Percentiles rank a stretch among this genome's conserved stretches.
These are phyloP conservation scores for Boulengeromyrus knoepffleri DNA, from an alignment of 2,113 vertebrate genomes.

Conservation along the genomic window DNA sequence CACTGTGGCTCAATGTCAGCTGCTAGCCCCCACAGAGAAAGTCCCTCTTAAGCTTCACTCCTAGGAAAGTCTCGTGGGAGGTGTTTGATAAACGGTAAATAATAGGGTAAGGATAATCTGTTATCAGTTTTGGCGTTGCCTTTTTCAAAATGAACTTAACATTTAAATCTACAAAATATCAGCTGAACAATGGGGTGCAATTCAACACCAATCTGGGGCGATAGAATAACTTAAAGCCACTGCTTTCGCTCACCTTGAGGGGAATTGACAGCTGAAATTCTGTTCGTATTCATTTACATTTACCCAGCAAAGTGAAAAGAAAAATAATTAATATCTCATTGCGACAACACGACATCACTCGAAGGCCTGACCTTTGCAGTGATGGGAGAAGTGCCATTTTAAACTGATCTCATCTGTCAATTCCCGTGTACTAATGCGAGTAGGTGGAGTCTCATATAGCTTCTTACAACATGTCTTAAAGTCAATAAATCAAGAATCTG, in stretches of 20 bases:
- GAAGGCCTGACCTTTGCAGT: slow-evolving; percentile 8
- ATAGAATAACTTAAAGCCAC: not conserved
- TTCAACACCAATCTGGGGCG: not conserved
- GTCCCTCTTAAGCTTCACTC: slow-evolving; percentile 9
- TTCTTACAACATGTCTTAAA: not conserved
- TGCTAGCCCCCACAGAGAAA: slow-evolving; percentile 4
- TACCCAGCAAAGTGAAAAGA: not conserved
- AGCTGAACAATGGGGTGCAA: not conserved
- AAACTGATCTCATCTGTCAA: slow-evolving; percentile 6
- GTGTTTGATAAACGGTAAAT: slow-evolving; percentile 11
- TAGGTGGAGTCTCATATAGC: not conserved
- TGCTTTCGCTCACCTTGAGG: not conserved
- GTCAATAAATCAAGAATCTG: not conserved
- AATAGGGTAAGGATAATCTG: not conserved
- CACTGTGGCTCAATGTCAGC: not conserved
- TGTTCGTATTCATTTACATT: not conserved
- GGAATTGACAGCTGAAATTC: not conserved
- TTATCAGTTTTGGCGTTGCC: not conserved
- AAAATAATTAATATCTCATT: not conserved
- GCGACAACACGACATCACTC: not conserved
- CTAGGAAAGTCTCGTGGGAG: slow-evolving; percentile 17
- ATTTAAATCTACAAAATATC: not conserved
- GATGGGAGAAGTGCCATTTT: not conserved
- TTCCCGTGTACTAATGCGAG: not conserved
- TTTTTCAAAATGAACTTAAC: not conserved